Base-by-base conservation (phyloP, 1,140 invertebrate species). In the Drosophila jambulina region DNA sequence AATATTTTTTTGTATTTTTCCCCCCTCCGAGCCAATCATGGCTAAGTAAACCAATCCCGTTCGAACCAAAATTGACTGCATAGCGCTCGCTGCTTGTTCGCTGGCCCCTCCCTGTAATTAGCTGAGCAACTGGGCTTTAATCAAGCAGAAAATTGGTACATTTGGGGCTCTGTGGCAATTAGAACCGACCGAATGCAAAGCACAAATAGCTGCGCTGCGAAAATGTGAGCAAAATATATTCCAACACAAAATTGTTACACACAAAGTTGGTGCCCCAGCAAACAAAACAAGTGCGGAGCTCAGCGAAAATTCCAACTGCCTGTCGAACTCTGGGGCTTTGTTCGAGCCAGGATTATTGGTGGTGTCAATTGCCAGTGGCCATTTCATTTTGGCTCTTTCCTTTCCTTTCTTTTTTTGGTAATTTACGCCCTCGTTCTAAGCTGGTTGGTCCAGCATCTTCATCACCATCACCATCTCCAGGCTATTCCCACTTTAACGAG, bases 281-380 rank as follows among this genome's bases (percentile, higher is more conserved):
- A 88, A 87, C 84, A 87, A 88, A 84, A 69, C 80, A 78, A 83
- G 32, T 88, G 84, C 84, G 23, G 40, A 84, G 69, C 80, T 88
- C 74, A 88, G 84, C 84, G 53, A 64, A 84, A 88, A 84, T 78
- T 83, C 56, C 70, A 72, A 72, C 70, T 60, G 80, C 64, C 80
- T 74, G 76, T 77, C 71, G 80, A 88, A 80, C 49, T 79, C 72
- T 68, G 58, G 64, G 23, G 67, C 51, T 80, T 71, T 69, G 56
- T 76, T 74, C 71, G 77, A 58, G 40, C 17, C 46, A 51, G 84
- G 84, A 71, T 88, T 88, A 88, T 86, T 86, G 83, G 84, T 88
- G 80, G 84, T 88, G 84, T 88, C 84, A 88, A 90, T 90, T 90
- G 85, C 84, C 85, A 88, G 78, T 90, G 83, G 85, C 84, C 84